Conservation (phyloP, 2,797 vertebrate genomes). For the Macroramphosus scolopax region DNA sequence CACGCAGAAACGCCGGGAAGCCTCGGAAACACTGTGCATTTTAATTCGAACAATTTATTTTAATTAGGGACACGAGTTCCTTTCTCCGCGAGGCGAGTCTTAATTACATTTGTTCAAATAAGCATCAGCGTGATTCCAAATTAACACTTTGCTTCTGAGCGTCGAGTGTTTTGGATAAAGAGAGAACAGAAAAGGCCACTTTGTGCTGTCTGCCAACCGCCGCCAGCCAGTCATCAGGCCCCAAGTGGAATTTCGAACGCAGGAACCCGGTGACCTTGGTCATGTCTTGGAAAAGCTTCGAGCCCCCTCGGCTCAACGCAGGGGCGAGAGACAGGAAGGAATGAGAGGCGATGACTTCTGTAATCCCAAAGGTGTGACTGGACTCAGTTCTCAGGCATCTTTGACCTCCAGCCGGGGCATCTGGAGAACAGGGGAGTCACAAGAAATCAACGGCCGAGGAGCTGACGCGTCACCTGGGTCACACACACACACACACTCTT, state of each 20-base stretch:
- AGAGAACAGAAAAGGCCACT: conserved; percentile 23
- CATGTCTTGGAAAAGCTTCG: conserved; percentile 26
- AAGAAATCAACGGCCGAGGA: conserved; percentile 41
- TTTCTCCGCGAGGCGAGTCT: conserved; percentile 21
- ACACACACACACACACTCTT: background rate
- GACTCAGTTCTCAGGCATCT: conserved; percentile 47
- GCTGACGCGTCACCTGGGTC: conserved; percentile 39
- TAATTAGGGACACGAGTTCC: conserved; percentile 31
- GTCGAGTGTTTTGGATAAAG: conserved; percentile 18
- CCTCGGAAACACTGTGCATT: conserved; percentile 7
- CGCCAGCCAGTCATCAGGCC: conserved; percentile 21
- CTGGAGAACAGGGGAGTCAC: conserved; percentile 40
- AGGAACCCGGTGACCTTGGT: conserved; percentile 47
- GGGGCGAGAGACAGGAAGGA: conserved; percentile 25
- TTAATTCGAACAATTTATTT: conserved; percentile 31
- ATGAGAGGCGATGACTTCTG: conserved; percentile 44
- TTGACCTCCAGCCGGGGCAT: conserved; percentile 41
- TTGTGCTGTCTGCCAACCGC: conserved; percentile 22
- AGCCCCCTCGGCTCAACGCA: conserved; percentile 12
- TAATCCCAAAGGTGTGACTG: conserved; percentile 72
- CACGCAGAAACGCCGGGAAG: conserved; percentile 5
- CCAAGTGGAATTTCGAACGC: conserved; percentile 50
- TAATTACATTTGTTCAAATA: conserved; percentile 41
- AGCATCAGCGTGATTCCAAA: conserved; percentile 10
- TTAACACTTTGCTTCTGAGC: conserved; percentile 10